Conservation (phyloP, 1,140 invertebrate species). For the Aphelinus certus region DNA sequence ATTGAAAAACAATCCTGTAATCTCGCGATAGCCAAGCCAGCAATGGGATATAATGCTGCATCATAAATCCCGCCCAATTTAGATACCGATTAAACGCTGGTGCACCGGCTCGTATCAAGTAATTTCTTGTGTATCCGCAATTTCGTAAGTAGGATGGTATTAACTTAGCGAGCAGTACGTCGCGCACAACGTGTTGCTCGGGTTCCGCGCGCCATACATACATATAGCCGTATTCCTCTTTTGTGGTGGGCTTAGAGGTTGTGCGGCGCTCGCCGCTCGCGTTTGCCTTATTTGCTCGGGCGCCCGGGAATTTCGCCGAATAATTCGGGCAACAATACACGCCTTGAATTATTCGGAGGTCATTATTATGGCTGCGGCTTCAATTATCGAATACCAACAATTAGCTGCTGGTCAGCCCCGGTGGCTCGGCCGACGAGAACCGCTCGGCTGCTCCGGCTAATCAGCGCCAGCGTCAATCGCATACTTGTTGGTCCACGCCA, state of each 20-base stretch:
- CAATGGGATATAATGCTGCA: too few relatives aligned
- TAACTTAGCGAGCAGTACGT: slow-evolving; percentile 34
- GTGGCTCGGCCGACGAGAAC: slow-evolving; percentile 5
- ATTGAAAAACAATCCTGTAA: too few relatives aligned
- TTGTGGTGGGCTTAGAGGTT: not conserved
- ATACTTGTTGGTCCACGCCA: slow-evolving; percentile 31
- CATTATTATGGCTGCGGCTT: slow-evolving; percentile 14
- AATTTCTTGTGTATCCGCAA: slow-evolving; percentile 32
- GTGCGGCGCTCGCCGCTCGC: not conserved
- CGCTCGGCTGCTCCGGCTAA: slow-evolving; percentile 24
- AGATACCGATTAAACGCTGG: too few relatives aligned
- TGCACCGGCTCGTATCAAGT: too few relatives aligned
- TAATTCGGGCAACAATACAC: slow-evolving; percentile 23
- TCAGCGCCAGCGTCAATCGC: slow-evolving; percentile 32
- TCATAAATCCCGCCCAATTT: too few relatives aligned
- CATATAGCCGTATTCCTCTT: not conserved
- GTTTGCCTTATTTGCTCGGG: not conserved
- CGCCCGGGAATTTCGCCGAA: slow-evolving; percentile 5
- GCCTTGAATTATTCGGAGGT: slow-evolving; percentile 31
- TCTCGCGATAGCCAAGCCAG: too few relatives aligned
- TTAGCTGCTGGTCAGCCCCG: slow-evolving; percentile 31
- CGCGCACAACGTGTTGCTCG: slow-evolving; percentile 33
- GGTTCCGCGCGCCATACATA: slow-evolving; percentile 4
- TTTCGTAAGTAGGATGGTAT: slow-evolving; percentile 25
- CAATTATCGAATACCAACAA: slow-evolving; percentile 40